Evolutionary conservation across 2,797 vertebrate species (phyloP), one percentile per base, ranked within the genome.

Genomic region (Rhinatrema bivittatum): DNA sequence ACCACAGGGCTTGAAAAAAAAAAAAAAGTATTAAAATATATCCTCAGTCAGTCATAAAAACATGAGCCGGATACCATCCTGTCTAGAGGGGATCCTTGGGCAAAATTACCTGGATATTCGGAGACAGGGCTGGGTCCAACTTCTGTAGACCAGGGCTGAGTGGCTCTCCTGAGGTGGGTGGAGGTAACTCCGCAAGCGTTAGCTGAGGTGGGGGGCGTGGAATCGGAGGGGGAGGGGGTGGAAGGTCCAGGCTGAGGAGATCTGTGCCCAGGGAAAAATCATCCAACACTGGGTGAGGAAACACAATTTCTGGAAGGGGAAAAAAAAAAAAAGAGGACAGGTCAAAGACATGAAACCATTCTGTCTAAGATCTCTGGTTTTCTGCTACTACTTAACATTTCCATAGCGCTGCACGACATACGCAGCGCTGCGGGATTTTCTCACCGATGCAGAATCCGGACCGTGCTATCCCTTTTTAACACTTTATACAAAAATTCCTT

Each of bases 91-190:
- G n/a, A n/a, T n/a, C n/a, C n/a, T n/a, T n/a, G n/a, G 7, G 23
- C 7, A 25, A 6, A 10, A 12, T 32, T 62, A 81, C 82, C 79
- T 77, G 76, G 3, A 48, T 4, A 8, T 43, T 2, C 19, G 43
- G 0, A 2, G 68, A 1, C 20, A 46, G 25, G 2, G 35, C 47
- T 7, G 75, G 36, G 22, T 72, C 46, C 29, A 76, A 49, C 11
- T 68, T 72, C 56, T 75, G 66, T 19, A 80, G 51, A 0, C 61
- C 73, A 0, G 53, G 45, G 21, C 31, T 31, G 45, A 79, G 44
- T 0, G 36, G 36, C 3, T 60, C 23, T 0, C 4, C 19, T 0
- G 10, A 7, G 0, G 25, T 8, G 10, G 45, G 40, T 4, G 41
- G 42, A 1, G 39, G 25, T 0, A 14, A 47, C 1, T 68, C 41